Conservation (phyloP, 2,797 vertebrate genomes). For the Salarias fasciatus region DNA sequence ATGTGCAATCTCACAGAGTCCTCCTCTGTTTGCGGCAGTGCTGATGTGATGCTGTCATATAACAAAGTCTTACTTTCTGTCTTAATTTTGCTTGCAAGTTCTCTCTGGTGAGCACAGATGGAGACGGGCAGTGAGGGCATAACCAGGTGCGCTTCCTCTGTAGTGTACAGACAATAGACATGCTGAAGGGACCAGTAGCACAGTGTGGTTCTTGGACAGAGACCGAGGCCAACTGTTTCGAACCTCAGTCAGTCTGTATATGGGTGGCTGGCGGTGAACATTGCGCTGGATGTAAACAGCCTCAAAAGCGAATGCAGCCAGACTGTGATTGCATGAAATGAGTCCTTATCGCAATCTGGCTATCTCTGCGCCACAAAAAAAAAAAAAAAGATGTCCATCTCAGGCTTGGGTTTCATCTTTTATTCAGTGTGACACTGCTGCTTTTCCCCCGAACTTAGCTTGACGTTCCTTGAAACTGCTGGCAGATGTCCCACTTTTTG, state of each 20-base stretch:
- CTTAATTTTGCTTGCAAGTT: conserved; percentile 90
- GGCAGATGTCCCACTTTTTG: background rate
- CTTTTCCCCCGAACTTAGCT: conserved; percentile 13
- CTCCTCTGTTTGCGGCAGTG: conserved; percentile 70
- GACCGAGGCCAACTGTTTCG: conserved; percentile 63
- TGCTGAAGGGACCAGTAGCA: conserved; percentile 82
- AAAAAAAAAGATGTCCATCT: conserved; percentile 75
- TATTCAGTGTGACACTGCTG: conserved; percentile 12
- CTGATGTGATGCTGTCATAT: conserved; percentile 78
- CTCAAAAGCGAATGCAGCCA: conserved; percentile 61
- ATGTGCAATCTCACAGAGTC: conserved; percentile 73
- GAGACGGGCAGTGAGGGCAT: conserved; percentile 89
- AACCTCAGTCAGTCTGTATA: conserved; percentile 71
- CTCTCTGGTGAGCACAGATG: conserved; percentile 90
- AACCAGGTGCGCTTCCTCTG: conserved; percentile 89
- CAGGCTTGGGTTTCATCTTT: conserved; percentile 27
- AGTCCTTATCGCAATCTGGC: conserved; percentile 63
- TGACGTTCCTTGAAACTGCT: conserved; percentile 3
- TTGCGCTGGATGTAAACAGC: conserved; percentile 63
- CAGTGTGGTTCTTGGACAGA: conserved; percentile 69
- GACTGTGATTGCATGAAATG: conserved; percentile 75
- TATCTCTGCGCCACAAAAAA: conserved; percentile 62
- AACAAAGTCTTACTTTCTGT: conserved; percentile 89
- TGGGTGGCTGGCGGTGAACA: conserved; percentile 67
- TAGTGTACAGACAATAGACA: conserved; percentile 87